A percentile compares a stretch with the other conserved stretches of the same genome.
These are phyloP conservation scores for Noctua comes DNA, from an alignment of 2,888 invertebrate genomes.

Conservation along the genomic window DNA sequence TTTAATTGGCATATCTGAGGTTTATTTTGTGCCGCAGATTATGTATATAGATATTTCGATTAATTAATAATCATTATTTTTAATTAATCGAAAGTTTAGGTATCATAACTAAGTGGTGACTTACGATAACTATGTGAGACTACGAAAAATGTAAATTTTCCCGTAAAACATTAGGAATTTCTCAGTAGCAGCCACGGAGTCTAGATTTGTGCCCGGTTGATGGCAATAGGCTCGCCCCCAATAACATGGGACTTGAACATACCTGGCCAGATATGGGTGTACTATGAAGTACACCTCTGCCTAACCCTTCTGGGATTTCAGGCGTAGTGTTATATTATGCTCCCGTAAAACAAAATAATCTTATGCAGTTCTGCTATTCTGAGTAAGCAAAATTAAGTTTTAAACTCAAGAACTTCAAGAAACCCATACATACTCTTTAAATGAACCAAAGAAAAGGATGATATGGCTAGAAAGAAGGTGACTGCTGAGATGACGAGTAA, in stretches of 20 bases:
- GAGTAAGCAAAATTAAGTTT: neutral
- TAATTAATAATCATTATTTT: neutral
- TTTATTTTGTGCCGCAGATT: neutral
- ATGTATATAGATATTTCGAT: neutral
- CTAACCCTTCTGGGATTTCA: too few species aligned
- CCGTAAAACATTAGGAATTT: neutral
- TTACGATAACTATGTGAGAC: neutral
- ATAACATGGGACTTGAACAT: too few species aligned
- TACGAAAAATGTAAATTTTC: neutral
- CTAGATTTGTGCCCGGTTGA: neutral
- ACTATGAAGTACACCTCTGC: too few species aligned
- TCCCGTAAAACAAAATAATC: neutral
- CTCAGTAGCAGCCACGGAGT: neutral
- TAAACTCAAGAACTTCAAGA: too few species aligned
- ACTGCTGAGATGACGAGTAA: too few species aligned
- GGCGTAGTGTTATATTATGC: too few species aligned
- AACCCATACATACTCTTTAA: neutral
- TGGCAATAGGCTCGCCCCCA: neutral
- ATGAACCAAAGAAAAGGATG: too few species aligned
- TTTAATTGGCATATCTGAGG: slow-evolving; percentile 9
- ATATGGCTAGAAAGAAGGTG: too few species aligned
- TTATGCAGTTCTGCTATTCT: neutral
- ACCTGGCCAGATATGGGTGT: too few species aligned
- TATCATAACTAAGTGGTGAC: neutral
- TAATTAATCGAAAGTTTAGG: neutral